Base-by-base conservation (phyloP, 2,888 invertebrate species). In the Busseola fusca region DNA sequence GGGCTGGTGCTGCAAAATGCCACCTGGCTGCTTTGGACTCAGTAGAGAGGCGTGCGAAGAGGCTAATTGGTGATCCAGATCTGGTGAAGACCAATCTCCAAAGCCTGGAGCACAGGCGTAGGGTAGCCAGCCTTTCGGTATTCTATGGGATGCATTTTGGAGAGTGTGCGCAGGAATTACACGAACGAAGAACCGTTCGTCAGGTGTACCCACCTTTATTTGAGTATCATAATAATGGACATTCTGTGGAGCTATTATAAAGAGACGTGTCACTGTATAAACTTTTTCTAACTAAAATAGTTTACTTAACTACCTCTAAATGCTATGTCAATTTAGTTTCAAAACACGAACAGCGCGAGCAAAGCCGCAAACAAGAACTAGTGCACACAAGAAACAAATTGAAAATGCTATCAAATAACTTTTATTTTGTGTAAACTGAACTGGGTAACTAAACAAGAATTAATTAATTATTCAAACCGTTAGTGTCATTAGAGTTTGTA, bases 341-440 rank as follows among this genome's bases (percentile, higher is more conserved):
- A 45, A 66, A 73, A 69, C 34, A 59, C 74, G 76, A 76, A 74
- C 60, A 68, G 9, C 9, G 14, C 1, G 42, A 25, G 30, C 10
- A 54, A 40, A 76, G 21, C 45, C 50, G 7, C 50, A 58, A 50
- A 50, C 56, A 60, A 69, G n/a, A 5, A 34, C 57, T 37, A 70
- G 62, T 63, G 65, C 62, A 74, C 37, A 77, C 40, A 57, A 52
- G 37, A 42, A 69, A 62, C 50, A 56, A 52, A 52, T 37, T 77
- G 42, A 52, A 37, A 77, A 40, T 62, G 77, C 56, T 62, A 69
- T 57, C 16, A 69, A 77, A 34, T 27, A 69, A 76, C 21, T 37
- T 76, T 68, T 66, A 76, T 68, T 67, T 76, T 45, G 37, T 34
- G 10, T 40, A 18, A 25, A 68, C 21, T 40, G 30, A 56, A 76